These are phyloP conservation scores for Pelobates cultripes DNA, from an alignment of 2,797 vertebrate species.

Conservation along the genomic window DNA sequence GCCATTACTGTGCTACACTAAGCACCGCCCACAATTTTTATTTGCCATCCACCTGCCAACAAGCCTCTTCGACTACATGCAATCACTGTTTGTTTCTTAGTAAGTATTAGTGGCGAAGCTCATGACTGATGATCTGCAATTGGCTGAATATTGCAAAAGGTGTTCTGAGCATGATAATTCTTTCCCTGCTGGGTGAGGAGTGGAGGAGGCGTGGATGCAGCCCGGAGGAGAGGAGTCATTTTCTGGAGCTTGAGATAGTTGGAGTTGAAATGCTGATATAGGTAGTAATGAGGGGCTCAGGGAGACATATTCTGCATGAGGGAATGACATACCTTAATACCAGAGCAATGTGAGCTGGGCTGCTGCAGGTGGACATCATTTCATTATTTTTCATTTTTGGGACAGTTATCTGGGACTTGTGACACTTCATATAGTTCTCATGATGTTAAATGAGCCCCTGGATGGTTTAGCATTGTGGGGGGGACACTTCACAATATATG, in stretches of 20 bases:
- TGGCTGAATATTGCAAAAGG: background rate
- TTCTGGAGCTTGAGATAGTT: background rate
- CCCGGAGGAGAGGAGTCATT: background rate
- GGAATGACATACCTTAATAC: background rate
- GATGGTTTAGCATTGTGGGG: too few species aligned
- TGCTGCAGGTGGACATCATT: too few species aligned
- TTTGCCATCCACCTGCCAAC: background rate
- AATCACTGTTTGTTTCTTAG: background rate
- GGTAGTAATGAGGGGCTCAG: background rate
- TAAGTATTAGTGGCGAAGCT: background rate
- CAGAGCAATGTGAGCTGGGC: too few species aligned
- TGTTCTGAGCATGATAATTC: background rate
- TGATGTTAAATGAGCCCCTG: too few species aligned
- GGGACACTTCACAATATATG: background rate
- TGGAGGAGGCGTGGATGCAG: background rate
- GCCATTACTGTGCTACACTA: background rate
- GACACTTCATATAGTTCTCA: too few species aligned
- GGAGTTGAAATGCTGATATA: background rate
- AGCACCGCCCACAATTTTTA: background rate
- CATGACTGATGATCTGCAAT: background rate
- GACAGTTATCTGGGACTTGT: too few species aligned
- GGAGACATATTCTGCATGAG: background rate
- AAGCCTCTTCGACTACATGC: background rate
- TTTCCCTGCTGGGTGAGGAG: background rate
- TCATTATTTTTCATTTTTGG: too few species aligned